These are phyloP conservation scores for Diogma glabrata DNA, from an alignment of 2,888 invertebrate species.

Conservation along the genomic window DNA sequence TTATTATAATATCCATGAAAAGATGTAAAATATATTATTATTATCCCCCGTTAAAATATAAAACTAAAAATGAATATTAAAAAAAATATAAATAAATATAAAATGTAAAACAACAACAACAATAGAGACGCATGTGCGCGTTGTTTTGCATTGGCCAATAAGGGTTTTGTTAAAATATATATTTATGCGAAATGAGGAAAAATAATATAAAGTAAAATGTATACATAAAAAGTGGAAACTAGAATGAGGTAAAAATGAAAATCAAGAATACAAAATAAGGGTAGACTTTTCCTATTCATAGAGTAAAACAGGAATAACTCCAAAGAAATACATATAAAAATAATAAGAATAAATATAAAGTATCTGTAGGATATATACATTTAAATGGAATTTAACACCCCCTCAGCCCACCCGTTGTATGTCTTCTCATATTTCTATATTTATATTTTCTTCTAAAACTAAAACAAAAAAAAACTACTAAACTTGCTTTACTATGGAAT, in stretches of 20 bases:
- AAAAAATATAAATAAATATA: constrained; percentile 1
- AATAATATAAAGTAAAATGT: too few species aligned
- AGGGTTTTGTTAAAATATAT: constrained; percentile 7
- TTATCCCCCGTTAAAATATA: too few species aligned
- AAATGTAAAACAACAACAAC: background rate
- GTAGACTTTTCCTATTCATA: constrained; percentile 8
- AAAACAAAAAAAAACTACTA: too few species aligned
- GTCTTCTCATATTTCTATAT: too few species aligned
- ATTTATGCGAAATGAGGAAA: too few species aligned
- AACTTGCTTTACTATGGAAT: too few species aligned
- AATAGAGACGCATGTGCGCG: constrained; percentile 1
- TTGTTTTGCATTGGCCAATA: constrained; percentile 7
- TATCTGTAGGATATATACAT: constrained; percentile 6
- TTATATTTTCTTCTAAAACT: too few species aligned
- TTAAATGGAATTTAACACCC: constrained; percentile 8
- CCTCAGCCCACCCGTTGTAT: too few species aligned
- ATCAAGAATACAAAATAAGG: constrained; percentile 7
- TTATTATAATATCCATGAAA: too few species aligned
- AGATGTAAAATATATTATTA: too few species aligned
- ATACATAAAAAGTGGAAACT: too few species aligned
- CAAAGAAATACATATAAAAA: background rate
- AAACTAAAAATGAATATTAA: constrained; percentile 1
- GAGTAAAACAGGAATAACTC: background rate
- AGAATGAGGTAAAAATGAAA: constrained; percentile 6
- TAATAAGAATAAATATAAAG: constrained; percentile 3